Base-by-base conservation (phyloP, 2,113 vertebrate species). In the Bubo scandiacus region DNA sequence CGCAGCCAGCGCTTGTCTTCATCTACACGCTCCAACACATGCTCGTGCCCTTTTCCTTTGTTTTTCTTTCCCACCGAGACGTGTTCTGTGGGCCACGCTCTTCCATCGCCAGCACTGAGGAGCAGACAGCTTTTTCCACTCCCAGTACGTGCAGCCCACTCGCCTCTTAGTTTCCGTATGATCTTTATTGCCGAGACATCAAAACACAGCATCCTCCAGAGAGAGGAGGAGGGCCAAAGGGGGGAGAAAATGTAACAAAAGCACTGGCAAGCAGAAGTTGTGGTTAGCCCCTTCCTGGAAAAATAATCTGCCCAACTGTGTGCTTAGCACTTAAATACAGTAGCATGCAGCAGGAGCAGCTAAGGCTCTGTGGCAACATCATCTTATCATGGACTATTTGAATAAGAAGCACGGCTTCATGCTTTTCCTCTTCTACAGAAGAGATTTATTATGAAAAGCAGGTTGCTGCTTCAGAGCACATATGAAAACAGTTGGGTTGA, bases 401-500 rank as follows among this genome's bases (percentile, higher is more conserved):
- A 75, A 17, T 68, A 47, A 58, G 61, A 32, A 89, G 42, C 81
- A 38, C 30, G 82, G 87, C 93, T 82, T 61, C 81, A 0, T 21
- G 58, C 66, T 55, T 77, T 38, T 26, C 80, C 81, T 49, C 47
- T 80, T 63, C 88, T 65, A 54, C 22, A 67, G 87, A 63, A 58
- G 57, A 82, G 49, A 43, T 90, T 96, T 94, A 54, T 54, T 49
- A 92, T 55, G 87, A 78, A 95, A 97, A 96, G 58, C 90, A 94
- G 63, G 58, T 86, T 32, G 15, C 80, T 62, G 80, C 77, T 94
- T 95, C 30, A 15, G 65, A 94, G 78, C 79, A 70, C 55, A 11
- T 59, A 90, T 2, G 43, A 68, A 88, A 98, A 95, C 96, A 96
- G 96, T 96, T 97, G 97, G 95, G 86, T 90, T 94, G 78, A 55